Evolutionary conservation across 2,888 invertebrate genomes (phyloP).

Genomic region (Zygaena filipendulae): DNA sequence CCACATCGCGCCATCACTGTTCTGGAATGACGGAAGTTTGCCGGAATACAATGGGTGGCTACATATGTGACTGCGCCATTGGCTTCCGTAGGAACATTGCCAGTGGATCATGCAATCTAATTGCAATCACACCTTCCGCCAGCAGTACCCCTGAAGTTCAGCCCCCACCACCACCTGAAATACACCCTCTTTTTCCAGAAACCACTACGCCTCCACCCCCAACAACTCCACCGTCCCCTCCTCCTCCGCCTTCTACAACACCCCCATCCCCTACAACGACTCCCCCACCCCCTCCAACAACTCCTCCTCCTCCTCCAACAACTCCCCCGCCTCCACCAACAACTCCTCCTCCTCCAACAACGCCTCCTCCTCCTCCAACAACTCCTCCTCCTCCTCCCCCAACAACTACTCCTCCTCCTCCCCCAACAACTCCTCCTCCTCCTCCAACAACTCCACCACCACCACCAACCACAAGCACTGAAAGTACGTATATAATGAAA

Average conservation of each 20-base stretch:
- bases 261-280: background rate
- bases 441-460: constrained; percentile 8
- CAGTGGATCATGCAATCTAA: constrained; percentile 32
- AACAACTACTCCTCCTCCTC: constrained; percentile 17
- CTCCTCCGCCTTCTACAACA: too few relatives aligned
- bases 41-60: constrained; percentile 88
- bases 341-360: constrained; percentile 10
- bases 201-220: too few relatives aligned
- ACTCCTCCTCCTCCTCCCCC: constrained; percentile 13
- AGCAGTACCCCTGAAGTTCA: too few relatives aligned
- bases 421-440: constrained; percentile 6
- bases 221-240: too few relatives aligned
- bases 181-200: too few relatives aligned
- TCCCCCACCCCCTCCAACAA: constrained; percentile 4
- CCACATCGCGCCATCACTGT: constrained; percentile 68
- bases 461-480: constrained; percentile 22
- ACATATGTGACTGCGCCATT: constrained; percentile 80
- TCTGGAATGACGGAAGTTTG: constrained; percentile 72
- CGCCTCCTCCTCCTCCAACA: constrained; percentile 19
- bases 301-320: constrained; percentile 7
- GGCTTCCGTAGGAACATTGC: constrained; percentile 79
- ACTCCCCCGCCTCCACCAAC: constrained; percentile 11
- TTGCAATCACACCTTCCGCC: background rate
- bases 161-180: too few relatives aligned
- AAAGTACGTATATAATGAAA: constrained; percentile 16